phyloP scores from a whole-genome alignment of 37 sponge, comb jelly and placozoan species.

The Ephydatia muelleri region DNA sequence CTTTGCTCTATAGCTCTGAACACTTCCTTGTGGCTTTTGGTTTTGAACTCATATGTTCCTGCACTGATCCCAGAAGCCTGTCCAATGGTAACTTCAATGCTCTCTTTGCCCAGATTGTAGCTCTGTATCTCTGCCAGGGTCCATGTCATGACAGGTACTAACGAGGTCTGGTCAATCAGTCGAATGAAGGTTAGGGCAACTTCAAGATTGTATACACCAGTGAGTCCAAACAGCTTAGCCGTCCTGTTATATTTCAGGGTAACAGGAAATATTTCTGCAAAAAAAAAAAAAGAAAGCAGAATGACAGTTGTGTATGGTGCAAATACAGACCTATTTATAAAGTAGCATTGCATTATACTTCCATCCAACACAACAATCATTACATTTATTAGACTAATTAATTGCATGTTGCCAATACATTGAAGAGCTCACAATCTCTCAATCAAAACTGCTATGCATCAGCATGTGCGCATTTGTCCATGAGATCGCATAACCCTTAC shows the following conservation, averaged over 20 bases:
- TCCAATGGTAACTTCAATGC: neutral
- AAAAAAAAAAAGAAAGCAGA: too few species aligned
- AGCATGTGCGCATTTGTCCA: too few species aligned
- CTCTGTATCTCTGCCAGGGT: neutral
- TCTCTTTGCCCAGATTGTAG: neutral
- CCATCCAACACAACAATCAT: too few species aligned
- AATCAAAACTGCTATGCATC: too few species aligned
- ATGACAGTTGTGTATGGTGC: too few species aligned
- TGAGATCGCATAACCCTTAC: neutral
- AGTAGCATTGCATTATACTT: too few species aligned
- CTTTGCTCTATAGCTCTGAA: neutral
- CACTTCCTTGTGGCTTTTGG: neutral
- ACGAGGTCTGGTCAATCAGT: neutral
- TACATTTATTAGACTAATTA: too few species aligned
- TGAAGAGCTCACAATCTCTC: too few species aligned
- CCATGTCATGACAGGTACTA: neutral
- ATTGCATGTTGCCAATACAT: too few species aligned
- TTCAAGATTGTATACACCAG: neutral
- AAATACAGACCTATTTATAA: too few species aligned
- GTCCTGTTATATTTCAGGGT: neutral
- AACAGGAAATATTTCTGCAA: neutral
- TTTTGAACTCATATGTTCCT: neutral
- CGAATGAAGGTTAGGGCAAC: neutral
- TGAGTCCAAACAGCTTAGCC: neutral
- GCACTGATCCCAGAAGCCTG: neutral